phyloP scores from a whole-genome alignment of 2,113 vertebrate genomes.

The Ciconia maguari region DNA sequence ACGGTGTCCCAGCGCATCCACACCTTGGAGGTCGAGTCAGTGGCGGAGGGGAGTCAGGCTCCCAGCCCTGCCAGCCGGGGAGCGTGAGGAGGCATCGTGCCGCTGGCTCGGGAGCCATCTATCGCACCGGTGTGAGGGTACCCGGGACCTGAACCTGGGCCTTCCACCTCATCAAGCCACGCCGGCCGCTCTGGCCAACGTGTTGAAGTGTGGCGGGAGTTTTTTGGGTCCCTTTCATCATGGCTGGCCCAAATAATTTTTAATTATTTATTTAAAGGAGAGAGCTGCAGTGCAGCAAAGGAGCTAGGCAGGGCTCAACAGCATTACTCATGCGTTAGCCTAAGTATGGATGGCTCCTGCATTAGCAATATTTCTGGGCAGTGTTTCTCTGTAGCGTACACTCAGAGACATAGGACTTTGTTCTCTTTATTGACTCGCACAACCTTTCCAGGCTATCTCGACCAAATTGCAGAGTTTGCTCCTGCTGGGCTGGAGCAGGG shows the following conservation, averaged over 20 bases:
- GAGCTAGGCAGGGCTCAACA: neutral
- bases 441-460: neutral
- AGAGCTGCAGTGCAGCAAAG: neutral
- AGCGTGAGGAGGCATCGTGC: rapidly evolving
- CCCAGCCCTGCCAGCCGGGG: neutral
- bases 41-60: rapidly evolving
- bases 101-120: rapidly evolving
- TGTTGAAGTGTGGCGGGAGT: neutral
- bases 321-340: rapidly evolving
- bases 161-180: rapidly evolving
- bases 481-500: neutral
- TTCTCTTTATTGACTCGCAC: neutral
- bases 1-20: rapidly evolving
- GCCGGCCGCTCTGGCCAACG: rapidly evolving
- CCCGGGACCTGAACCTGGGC: rapidly evolving
- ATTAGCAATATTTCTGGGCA: rapidly evolving
- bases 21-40: rapidly evolving
- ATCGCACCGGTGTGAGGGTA: rapidly evolving
- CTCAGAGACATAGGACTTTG: neutral
- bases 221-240: neutral
- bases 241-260: neutral
- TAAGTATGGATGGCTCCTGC: neutral
- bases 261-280: neutral
- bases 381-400: neutral
- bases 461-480: neutral